These are phyloP conservation scores for Mastacembelus armatus DNA, from an alignment of 2,797 vertebrate species.

Conservation along the genomic window DNA sequence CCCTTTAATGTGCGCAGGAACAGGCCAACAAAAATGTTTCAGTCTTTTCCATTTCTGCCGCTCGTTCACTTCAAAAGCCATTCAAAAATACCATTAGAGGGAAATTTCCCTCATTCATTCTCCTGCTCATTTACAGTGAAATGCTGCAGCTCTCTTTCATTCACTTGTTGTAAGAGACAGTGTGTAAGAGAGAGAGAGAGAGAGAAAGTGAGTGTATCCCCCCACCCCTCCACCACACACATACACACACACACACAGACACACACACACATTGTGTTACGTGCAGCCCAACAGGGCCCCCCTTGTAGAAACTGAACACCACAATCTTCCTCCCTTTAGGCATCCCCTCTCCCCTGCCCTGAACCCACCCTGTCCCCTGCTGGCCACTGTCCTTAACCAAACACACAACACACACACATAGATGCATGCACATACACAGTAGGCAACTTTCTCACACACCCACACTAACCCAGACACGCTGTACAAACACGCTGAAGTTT, in stretches of 20 bases:
- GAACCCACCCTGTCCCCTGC: constrained; percentile 88
- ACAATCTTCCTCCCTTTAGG: constrained; percentile 81
- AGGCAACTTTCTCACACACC: constrained; percentile 47
- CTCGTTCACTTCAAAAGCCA: constrained; percentile 33
- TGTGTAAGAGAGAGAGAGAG: constrained; percentile 26
- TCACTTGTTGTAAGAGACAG: constrained; percentile 30
- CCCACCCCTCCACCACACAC: constrained; percentile 76
- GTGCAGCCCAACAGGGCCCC: constrained; percentile 82
- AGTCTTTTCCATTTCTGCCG: constrained; percentile 20
- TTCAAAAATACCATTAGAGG: constrained; percentile 35
- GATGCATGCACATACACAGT: constrained; percentile 31
- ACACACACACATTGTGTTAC: constrained; percentile 83
- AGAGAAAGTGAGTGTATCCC: constrained; percentile 76
- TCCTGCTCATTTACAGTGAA: constrained; percentile 31
- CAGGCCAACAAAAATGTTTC: constrained; percentile 8
- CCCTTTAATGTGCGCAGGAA: constrained; percentile 5
- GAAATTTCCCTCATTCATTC: constrained; percentile 50
- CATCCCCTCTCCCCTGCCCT: constrained; percentile 89
- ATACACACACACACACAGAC: constrained; percentile 43
- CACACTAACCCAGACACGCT: constrained; percentile 49
- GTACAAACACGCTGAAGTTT: constrained; percentile 74
- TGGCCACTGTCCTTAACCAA: constrained; percentile 80
- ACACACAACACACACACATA: constrained; percentile 59
- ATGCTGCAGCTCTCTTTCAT: constrained; percentile 15
- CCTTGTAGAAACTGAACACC: constrained; percentile 77